These are phyloP conservation scores for Chelmon rostratus DNA, from an alignment of 2,797 vertebrate genomes.

Conservation along the genomic window DNA sequence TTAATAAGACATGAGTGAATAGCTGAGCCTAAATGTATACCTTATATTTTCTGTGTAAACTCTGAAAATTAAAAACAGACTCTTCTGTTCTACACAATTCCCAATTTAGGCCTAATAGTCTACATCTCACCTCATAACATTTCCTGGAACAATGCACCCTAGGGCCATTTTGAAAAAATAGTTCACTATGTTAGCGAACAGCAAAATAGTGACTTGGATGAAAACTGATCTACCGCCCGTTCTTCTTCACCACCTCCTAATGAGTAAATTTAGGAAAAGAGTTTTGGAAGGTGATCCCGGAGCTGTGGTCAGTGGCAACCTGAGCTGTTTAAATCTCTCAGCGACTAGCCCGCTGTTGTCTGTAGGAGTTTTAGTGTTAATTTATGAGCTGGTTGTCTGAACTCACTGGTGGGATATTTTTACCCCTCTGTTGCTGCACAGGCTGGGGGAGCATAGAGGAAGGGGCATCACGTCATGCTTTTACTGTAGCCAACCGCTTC, in stretches of 20 bases:
- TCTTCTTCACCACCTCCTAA: constrained; percentile 73
- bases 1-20: constrained; percentile 69
- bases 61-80: constrained; percentile 73
- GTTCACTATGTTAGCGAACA: constrained; percentile 61
- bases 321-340: constrained; percentile 83
- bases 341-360: constrained; percentile 81
- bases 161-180: constrained; percentile 76
- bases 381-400: constrained; percentile 86
- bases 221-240: constrained; percentile 69
- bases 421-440: constrained; percentile 88
- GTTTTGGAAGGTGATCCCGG: constrained; percentile 77
- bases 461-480: constrained; percentile 85
- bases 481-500: constrained; percentile 82
- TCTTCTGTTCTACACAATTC: constrained; percentile 57
- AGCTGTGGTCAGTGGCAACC: constrained; percentile 79
- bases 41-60: constrained; percentile 57
- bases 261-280: constrained; percentile 82
- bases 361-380: constrained; percentile 84
- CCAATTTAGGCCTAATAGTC: constrained; percentile 71
- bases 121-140: constrained; percentile 79
- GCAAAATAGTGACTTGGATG: constrained; percentile 71
- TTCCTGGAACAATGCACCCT: constrained; percentile 74
- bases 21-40: constrained; percentile 51
- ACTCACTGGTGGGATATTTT: constrained; percentile 86
- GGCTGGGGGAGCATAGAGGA: constrained; percentile 82